Evolutionary conservation across 2,888 invertebrate species (phyloP), one percentile per base, ranked within the genome.

Genomic region (Drosophila nr. perissopoda): DNA sequence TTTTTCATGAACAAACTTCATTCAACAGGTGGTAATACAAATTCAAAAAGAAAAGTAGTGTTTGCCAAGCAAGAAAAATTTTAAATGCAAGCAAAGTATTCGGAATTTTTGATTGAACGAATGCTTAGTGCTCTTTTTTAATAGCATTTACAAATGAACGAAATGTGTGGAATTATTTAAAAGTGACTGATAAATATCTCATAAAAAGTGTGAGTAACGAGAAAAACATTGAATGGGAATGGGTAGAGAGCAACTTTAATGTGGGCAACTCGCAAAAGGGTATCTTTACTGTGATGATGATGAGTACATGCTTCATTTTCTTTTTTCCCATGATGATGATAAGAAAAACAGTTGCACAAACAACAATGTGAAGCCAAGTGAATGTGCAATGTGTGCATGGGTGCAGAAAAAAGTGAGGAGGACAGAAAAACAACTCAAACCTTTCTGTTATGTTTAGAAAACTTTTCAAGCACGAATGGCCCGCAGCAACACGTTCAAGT

Each of bases 391-490:
- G 66, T 77, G 79, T 70, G 67, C 70, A 62, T 48, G 67, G 68
- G 48, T 54, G 71, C 69, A 70, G 64, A 67, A 70, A 70, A 70
- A 59, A 51, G 42, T 29, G 56, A 21, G 53, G 51, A 74, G 58
- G 31, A 48, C 72, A 60, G 65, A 74, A 77, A 75, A 74, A 72
- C 58, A 80, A 61, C 77, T 79, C 77, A 79, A 67, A 73, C 60
- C 82, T 82, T 72, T 60, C 73, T 86, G 90, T 86, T 88, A 90
- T 87, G 87, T 86, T 90, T 90, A 78, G 81, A 88, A 82, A 90
- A 79, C 88, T 87, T 88, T 88, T 86, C 90, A 87, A 83, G 87
- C 87, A 87, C 87, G 90, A 90, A 83, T 83, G 88, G 81, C 86
- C 81, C 74, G 70, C 83, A 90, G 83, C 81, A 83, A 79, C 88